Evolutionary conservation across 2,888 invertebrate species (phyloP).

Genomic region (Cerastoderma edule): DNA sequence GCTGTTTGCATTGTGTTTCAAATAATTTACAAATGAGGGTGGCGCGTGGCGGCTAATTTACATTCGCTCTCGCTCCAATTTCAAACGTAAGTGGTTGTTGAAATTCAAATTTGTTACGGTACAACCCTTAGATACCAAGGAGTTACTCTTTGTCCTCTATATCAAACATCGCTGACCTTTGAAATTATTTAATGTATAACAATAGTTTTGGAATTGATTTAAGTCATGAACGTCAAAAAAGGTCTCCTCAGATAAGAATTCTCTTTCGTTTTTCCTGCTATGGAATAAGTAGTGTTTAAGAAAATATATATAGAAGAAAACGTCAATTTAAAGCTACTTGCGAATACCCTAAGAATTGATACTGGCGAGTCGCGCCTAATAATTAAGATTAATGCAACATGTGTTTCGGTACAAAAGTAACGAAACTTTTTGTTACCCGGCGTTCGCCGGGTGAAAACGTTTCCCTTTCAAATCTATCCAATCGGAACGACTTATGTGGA

Average conservation of each 20-base stretch:
- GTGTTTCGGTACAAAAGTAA: slow-evolving; percentile 25
- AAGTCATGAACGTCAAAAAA: too few species aligned
- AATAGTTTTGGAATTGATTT: too few species aligned
- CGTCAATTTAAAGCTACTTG: neutral
- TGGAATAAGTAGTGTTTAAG: too few species aligned
- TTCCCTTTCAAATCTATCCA: slow-evolving; percentile 16
- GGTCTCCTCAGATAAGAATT: too few species aligned
- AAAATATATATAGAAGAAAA: neutral
- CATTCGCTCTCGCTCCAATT: slow-evolving; percentile 3
- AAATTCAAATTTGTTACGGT: slow-evolving; percentile 29
- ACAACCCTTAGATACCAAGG: slow-evolving; percentile 18
- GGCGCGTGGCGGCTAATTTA: slow-evolving; percentile 22
- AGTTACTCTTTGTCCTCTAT: too few species aligned
- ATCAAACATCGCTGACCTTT: too few species aligned
- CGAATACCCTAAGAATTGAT: too few species aligned
- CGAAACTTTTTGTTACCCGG: slow-evolving; percentile 18
- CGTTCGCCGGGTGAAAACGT: slow-evolving; percentile 20
- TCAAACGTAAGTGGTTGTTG: slow-evolving; percentile 16
- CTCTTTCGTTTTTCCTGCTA: too few species aligned
- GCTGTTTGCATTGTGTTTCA: too few species aligned
- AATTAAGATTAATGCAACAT: slow-evolving; percentile 28
- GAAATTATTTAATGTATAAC: neutral
- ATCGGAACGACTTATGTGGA: slow-evolving; percentile 23
- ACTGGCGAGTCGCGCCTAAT: slow-evolving; percentile 16
- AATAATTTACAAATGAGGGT: too few species aligned